These are phyloP conservation scores for Atlantisia rogersi DNA, from an alignment of 2,113 vertebrate species.

Conservation along the genomic window DNA sequence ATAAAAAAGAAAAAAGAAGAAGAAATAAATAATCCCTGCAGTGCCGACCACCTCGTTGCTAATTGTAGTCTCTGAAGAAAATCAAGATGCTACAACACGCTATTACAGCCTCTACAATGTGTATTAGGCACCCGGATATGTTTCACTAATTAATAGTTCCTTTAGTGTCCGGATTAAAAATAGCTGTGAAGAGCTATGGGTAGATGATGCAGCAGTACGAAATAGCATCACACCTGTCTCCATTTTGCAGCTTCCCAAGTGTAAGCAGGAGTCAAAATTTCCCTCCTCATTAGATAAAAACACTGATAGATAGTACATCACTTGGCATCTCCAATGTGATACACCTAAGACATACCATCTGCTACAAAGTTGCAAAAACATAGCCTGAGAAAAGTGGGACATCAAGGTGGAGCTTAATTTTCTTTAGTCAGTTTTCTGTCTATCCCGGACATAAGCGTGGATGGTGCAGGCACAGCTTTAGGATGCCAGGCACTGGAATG, in stretches of 20 bases:
- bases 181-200: conserved; percentile 57
- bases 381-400: conserved; percentile 68
- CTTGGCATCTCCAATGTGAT: conserved; percentile 64
- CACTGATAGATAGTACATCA: conserved; percentile 58
- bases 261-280: conserved; percentile 63
- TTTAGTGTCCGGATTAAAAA: conserved; percentile 61
- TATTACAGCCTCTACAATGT: conserved; percentile 26
- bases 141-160: conserved; percentile 64
- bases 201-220: conserved; percentile 64
- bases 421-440: conserved; percentile 63
- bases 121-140: conserved; percentile 30
- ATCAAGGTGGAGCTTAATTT: conserved; percentile 64
- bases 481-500: not conserved
- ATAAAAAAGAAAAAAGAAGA: not conserved
- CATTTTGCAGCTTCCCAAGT: conserved; percentile 45
- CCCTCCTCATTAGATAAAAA: conserved; percentile 64
- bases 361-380: conserved; percentile 56
- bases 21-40: not conserved
- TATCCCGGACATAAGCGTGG: not conserved
- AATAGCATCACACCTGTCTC: conserved; percentile 62
- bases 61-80: conserved; percentile 16
- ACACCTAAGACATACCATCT: conserved; percentile 66
- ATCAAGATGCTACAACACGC: not conserved
- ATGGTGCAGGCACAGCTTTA: not conserved
- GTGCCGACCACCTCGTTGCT: not conserved